Evolutionary conservation across 30 jellyfish, hydroid and myxozoan genomes (phyloP), one percentile per base, ranked within the genome.

Genomic region (Pseudorhiza aurosa): DNA sequence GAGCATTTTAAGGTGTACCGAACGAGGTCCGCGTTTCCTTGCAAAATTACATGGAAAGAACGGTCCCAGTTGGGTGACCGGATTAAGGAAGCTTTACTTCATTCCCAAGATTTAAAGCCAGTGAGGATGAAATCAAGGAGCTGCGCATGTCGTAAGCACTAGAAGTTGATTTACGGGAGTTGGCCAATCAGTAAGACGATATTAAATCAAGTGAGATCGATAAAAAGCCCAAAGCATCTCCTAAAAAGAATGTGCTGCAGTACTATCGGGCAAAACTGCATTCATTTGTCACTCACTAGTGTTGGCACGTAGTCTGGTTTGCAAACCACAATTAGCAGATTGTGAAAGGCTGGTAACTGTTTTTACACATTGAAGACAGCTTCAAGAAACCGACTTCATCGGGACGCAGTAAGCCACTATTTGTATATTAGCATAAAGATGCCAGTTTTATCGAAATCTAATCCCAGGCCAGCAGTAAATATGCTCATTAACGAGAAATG

Each of bases 71-170:
- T 19, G 82, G 43, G 26, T 21, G 30, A 15, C 82, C 21, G 10
- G 47, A 25, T 18, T 21, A 68, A 31, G 71, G 35, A 10, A 64
- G 27, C 81, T 65, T 65, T 19, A 8, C 29, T 4, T 33, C 59
- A 12, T 65, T 35, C 71, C 9, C 5, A 68, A 68, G 19, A 19
- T 31, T 68, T 68, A 40, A 68, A 62, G 76, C 76, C 76, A 62
- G 55, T 68, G 82, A 68, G 25, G 27, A 42, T 68, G 69, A 68
- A 7, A 40, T 68, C n/a, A 2, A 68, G 72, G 82, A 35, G 43
- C n/a, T 68, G n/a, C 71, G 30, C 27, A 43, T 43, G 19, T 43
- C 82, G 18, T 33, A 36, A 12, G 82, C 68, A 42, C 82, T 21
- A 65, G 81, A 36, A 10, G n/a, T n/a, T n/a, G n/a, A n/a, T n/a